A percentile compares a stretch with the other conserved stretches of the same genome.
Conservation (phyloP, 2,797 vertebrate species). For the Onychomys leucogaster region DNA sequence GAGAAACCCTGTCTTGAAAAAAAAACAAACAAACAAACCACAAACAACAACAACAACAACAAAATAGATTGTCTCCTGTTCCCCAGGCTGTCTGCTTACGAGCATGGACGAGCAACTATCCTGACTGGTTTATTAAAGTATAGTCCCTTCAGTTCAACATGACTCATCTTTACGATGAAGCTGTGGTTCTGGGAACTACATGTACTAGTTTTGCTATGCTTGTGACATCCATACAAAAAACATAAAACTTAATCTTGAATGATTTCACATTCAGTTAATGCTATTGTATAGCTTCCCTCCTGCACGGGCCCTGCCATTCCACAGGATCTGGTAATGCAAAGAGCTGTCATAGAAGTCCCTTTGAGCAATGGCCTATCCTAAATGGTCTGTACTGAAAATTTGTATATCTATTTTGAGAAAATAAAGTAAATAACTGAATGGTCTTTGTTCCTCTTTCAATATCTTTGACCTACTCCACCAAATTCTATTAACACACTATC, state of each 20-base stretch:
- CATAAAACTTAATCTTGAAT: conserved; percentile 69
- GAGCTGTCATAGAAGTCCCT: background rate
- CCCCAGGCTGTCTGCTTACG: conserved; percentile 43
- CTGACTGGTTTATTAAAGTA: conserved; percentile 68
- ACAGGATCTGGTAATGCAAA: conserved; percentile 52
- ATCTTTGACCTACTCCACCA: background rate
- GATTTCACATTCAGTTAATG: conserved; percentile 49
- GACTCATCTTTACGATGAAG: conserved; percentile 72
- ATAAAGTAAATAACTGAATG: background rate
- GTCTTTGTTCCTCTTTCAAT: background rate
- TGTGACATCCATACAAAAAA: conserved; percentile 49
- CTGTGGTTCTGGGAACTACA: conserved; percentile 51
- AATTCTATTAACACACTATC: background rate
- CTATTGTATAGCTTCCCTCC: background rate
- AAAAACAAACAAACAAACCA: too few relatives aligned
- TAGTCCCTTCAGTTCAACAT: conserved; percentile 50
- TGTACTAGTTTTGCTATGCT: conserved; percentile 52
- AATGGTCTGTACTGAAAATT: background rate
- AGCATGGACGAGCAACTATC: conserved; percentile 11
- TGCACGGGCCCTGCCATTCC: background rate
- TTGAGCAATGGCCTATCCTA: background rate
- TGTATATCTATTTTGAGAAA: conserved; percentile 4
- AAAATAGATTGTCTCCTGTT: conserved; percentile 55
- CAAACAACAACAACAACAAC: too few relatives aligned
- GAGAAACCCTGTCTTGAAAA: too few relatives aligned